phyloP scores from a whole-genome alignment of 2,888 invertebrate species.

The Dicycla oo region DNA sequence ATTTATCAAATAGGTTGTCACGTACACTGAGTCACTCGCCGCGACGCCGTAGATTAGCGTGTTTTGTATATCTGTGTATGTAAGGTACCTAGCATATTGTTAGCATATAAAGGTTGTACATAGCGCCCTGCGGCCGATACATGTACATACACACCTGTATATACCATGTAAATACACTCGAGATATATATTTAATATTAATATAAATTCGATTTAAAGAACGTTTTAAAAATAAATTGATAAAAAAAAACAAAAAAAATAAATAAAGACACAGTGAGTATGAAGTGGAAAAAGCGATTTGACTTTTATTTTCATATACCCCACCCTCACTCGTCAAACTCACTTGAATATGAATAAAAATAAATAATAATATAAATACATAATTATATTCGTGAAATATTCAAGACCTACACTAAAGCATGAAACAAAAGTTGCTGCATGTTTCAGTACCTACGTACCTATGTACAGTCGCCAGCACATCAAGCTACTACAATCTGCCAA shows the following conservation, averaged over 20 bases:
- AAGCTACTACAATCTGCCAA: too few relatives aligned
- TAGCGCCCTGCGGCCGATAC: slow-evolving; percentile 67
- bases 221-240: slow-evolving; percentile 86
- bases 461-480: too few relatives aligned
- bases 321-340: background rate
- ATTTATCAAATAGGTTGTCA: slow-evolving; percentile 61
- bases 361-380: too few relatives aligned
- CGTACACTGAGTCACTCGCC: slow-evolving; percentile 53
- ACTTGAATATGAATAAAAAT: too few relatives aligned
- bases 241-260: slow-evolving; percentile 85
- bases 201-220: slow-evolving; percentile 88
- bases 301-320: slow-evolving; percentile 77
- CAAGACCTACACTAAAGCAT: background rate
- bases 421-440: too few relatives aligned
- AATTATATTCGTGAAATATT: too few relatives aligned
- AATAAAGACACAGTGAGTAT: slow-evolving; percentile 89
- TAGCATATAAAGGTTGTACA: slow-evolving; percentile 76
- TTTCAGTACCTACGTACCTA: too few relatives aligned
- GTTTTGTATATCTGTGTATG: slow-evolving; percentile 73
- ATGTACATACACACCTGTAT: slow-evolving; percentile 78
- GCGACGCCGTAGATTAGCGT: slow-evolving; percentile 55
- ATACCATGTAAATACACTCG: slow-evolving; percentile 87
- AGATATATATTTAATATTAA: slow-evolving; percentile 88
- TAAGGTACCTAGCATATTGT: slow-evolving; percentile 67
- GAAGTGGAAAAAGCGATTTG: slow-evolving; percentile 85